A percentile compares a stretch with the other conserved stretches of the same genome.
phyloP scores from a whole-genome alignment of 2,797 vertebrate genomes.

The Pipistrellus kuhlii region DNA sequence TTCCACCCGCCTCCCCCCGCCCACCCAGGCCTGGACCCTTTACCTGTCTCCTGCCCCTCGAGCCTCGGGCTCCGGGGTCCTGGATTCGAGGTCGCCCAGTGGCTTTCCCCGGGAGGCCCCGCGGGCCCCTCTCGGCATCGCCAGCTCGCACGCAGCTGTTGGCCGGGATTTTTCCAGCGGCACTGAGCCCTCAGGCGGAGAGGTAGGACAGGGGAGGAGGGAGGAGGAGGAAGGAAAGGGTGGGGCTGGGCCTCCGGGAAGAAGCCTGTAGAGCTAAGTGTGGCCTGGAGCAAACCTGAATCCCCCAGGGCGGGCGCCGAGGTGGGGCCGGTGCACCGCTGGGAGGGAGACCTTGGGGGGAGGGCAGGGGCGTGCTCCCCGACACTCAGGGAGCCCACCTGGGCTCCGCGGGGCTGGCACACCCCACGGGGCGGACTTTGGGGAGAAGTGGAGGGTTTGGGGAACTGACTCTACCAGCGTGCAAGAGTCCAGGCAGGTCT shows the following conservation, averaged over 20 bases:
- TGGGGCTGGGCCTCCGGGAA: neutral
- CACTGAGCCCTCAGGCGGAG: neutral
- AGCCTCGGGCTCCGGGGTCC: conserved; percentile 51
- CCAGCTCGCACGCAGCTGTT: neutral
- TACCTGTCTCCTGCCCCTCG: conserved; percentile 53
- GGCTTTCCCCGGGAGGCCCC: neutral
- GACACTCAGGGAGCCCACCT: neutral
- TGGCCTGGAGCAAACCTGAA: neutral
- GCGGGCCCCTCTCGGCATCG: neutral
- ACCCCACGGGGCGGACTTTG: neutral
- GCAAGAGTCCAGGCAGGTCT: neutral
- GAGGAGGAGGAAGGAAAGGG: neutral
- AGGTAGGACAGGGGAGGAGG: neutral
- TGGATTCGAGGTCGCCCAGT: conserved; percentile 4
- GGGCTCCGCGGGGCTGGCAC: neutral
- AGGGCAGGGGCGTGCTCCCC: neutral
- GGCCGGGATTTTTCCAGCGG: neutral
- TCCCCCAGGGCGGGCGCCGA: fast-evolving
- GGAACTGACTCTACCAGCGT: neutral
- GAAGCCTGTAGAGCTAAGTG: neutral
- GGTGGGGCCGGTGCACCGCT: neutral
- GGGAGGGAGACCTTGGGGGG: neutral
- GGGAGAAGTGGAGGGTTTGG: neutral
- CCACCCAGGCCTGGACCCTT: neutral
- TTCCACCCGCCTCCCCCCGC: neutral